Conservation (phyloP, 2,113 vertebrate species). For the Zosterops borbonicus region DNA sequence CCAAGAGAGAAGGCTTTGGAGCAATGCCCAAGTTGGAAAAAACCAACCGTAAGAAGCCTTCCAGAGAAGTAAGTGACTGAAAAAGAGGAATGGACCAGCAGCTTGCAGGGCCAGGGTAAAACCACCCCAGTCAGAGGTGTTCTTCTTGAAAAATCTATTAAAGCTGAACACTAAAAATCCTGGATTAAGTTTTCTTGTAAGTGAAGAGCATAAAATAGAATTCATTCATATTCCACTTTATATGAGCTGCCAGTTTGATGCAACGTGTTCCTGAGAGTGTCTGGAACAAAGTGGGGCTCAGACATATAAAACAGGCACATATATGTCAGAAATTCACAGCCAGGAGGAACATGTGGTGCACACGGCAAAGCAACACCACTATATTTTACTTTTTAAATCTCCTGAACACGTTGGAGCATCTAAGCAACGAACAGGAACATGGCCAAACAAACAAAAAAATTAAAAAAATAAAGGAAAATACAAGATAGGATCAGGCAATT, state of each 20-base stretch:
- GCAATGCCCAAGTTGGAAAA: neutral
- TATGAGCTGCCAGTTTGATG: neutral
- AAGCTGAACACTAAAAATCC: neutral
- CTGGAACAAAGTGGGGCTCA: slow-evolving; percentile 12
- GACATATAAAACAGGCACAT: neutral
- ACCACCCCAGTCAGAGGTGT: neutral
- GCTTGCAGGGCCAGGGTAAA: neutral
- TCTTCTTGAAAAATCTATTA: neutral
- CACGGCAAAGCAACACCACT: neutral
- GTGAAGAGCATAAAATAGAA: neutral
- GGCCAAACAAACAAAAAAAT: no score
- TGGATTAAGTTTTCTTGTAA: neutral
- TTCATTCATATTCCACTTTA: neutral
- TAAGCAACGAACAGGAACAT: neutral
- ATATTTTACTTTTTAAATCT: neutral
- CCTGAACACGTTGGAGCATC: neutral
- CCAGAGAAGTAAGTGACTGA: neutral
- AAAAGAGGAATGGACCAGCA: neutral
- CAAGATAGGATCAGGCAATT: neutral
- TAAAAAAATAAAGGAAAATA: neutral
- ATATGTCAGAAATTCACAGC: neutral
- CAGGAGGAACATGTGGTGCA: neutral
- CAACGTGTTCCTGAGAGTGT: neutral
- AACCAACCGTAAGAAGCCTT: neutral
- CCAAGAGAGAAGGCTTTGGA: neutral